Evolutionary conservation across 2,113 vertebrate species (phyloP).

Genomic region (Ceyx margarethae): DNA sequence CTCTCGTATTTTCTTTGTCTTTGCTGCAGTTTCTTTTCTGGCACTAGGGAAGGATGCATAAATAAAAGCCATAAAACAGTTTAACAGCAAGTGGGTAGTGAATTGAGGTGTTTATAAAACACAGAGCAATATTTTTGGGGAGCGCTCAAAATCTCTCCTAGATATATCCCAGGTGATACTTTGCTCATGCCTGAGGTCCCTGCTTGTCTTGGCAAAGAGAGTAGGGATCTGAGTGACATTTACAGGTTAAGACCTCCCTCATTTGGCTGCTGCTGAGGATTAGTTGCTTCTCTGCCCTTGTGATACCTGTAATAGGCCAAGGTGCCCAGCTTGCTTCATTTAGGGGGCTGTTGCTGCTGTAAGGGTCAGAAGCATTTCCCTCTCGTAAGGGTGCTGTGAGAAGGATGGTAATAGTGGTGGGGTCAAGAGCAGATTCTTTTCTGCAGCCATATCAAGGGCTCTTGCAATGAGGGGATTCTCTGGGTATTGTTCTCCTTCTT

Average conservation of each 20-base stretch:
- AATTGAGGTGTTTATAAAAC: not conserved
- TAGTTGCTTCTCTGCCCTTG: not conserved
- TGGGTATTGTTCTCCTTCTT: not conserved
- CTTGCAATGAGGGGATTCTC: not conserved
- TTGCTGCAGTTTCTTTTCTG: slow-evolving; percentile 81
- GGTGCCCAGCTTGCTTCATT: not conserved
- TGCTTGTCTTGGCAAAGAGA: not conserved
- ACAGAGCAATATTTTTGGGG: not conserved
- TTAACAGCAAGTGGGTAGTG: not conserved
- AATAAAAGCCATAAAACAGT: not conserved
- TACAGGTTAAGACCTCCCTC: not conserved
- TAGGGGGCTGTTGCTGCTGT: not conserved
- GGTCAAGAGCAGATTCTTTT: not conserved
- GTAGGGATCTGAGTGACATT: accelerated
- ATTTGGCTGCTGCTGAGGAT: not conserved
- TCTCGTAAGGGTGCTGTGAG: not conserved
- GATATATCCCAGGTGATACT: not conserved
- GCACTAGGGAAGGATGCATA: slow-evolving; percentile 71
- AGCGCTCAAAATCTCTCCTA: not conserved
- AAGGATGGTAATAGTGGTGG: not conserved
- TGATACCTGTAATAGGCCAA: not conserved
- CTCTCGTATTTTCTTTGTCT: slow-evolving; percentile 80
- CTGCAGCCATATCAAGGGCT: not conserved
- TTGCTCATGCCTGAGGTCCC: not conserved
- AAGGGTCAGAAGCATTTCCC: not conserved